Evolutionary conservation across 2,113 vertebrate genomes (phyloP), one percentile per base, ranked within the genome.

Genomic region (Paratilapia polleni): DNA sequence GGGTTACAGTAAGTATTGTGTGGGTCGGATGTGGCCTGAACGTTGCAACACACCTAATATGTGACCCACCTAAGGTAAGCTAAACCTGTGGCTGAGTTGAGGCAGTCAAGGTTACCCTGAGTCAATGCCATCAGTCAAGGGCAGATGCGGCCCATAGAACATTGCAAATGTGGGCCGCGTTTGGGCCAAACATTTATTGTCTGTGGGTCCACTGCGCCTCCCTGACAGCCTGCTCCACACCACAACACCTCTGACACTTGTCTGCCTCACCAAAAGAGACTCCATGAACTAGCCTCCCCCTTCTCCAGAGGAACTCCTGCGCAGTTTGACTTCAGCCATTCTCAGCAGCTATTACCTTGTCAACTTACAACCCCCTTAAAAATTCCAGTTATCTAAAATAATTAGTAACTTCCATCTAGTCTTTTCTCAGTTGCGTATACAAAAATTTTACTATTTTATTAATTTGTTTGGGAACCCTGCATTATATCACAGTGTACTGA

Each of bases 151-250:
- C 66, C 24, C 24, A 70, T 28, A 31, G 17, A 70, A 0, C 6
- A 20, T 28, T 70, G 41, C 24, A 49, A 20, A 49, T 52, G 2
- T 52, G 47, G 15, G 47, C 15, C 14, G 7, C 6, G 19, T 52
- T 52, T 52, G 38, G 38, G 38, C 10, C 8, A 41, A 41, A 41
- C 2, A 0, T 66, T 47, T 49, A 26, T 70, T 49, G 66, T 70
- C 20, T 49, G 1, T 0, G 5, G 47, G 41, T 70, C 47, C 3
- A 49, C 28, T 8, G 8, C 6, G 6, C 8, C 6, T 70, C 41
- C 2, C 11, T 26, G 26, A 20, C 64, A 70, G 15, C 14, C 64
- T 26, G 38, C 38, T 68, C 28, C 28, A 31, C 28, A 31, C 63
- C 38, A 68, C 63, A 68, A 66, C 63, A 47, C 38, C 43, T 68